phyloP scores from a whole-genome alignment of 2,113 vertebrate species.

The Sminthopsis crassicaudata region DNA sequence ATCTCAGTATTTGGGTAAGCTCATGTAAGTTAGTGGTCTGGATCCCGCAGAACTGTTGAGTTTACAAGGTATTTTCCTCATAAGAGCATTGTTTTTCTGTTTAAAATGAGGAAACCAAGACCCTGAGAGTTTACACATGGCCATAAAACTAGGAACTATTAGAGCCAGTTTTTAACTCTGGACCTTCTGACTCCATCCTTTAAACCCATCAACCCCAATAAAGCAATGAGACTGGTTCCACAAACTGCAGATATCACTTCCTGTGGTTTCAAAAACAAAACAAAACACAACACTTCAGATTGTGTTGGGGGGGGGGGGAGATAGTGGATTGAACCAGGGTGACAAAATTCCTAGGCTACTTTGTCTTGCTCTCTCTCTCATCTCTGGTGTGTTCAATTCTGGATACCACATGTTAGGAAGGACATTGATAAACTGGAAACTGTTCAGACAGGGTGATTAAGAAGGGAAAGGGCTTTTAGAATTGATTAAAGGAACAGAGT shows the following conservation, averaged over 20 bases:
- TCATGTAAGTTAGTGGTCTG: background rate
- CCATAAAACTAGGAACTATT: background rate
- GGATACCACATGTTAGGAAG: too few species aligned
- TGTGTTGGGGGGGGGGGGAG: background rate
- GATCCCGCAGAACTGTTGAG: background rate
- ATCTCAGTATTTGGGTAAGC: background rate
- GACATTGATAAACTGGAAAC: too few species aligned
- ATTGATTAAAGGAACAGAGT: too few species aligned
- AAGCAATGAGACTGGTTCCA: background rate
- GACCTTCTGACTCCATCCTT: background rate
- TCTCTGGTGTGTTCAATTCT: too few species aligned
- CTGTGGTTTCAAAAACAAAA: background rate
- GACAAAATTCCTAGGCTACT: background rate
- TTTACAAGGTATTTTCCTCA: background rate
- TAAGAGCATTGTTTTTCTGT: background rate
- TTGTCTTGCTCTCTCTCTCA: background rate
- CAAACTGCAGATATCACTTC: background rate
- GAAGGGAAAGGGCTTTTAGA: too few species aligned
- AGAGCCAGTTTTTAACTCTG: background rate
- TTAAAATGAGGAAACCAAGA: background rate
- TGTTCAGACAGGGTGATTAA: too few species aligned
- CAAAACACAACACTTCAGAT: too few species aligned
- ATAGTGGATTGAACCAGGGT: background rate
- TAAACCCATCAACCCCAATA: background rate
- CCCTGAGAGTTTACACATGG: background rate